Conservation (phyloP, 2,888 invertebrate genomes). For the Machimus rusticus region DNA sequence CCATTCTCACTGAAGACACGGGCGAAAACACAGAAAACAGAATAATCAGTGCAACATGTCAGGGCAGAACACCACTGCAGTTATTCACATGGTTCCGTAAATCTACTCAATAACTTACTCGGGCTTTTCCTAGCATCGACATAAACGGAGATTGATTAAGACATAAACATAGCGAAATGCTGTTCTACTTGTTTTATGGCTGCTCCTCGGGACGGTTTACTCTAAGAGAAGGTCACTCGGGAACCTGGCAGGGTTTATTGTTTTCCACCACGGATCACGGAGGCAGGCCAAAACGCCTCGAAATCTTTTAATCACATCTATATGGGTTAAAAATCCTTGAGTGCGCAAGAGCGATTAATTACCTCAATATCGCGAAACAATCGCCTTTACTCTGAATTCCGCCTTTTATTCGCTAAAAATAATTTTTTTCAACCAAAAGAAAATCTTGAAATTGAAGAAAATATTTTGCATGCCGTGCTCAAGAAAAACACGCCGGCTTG, state of each 20-base stretch:
- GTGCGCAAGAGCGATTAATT: neutral
- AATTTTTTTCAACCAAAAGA: neutral
- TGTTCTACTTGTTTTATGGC: constrained; percentile 45
- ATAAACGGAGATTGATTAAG: constrained; percentile 51
- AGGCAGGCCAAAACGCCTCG: neutral
- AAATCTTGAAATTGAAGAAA: neutral
- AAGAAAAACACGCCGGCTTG: neutral
- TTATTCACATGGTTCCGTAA: constrained; percentile 28
- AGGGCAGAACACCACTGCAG: constrained; percentile 15
- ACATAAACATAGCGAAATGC: constrained; percentile 51
- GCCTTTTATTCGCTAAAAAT: neutral
- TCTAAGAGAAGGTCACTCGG: constrained; percentile 12
- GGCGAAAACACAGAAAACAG: neutral
- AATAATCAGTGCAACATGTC: constrained; percentile 35
- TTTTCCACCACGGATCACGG: neutral
- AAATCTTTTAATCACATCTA: neutral
- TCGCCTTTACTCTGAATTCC: neutral
- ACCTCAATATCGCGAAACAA: neutral
- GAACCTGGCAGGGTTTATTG: neutral
- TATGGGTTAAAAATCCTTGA: neutral
- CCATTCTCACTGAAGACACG: neutral
- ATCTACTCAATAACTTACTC: constrained; percentile 26
- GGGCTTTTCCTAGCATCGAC: constrained; percentile 46
- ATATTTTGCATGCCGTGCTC: constrained; percentile 28
- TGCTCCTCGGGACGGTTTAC: neutral